These are phyloP conservation scores for Eclectus roratus DNA, from an alignment of 2,113 vertebrate genomes.

Conservation along the genomic window DNA sequence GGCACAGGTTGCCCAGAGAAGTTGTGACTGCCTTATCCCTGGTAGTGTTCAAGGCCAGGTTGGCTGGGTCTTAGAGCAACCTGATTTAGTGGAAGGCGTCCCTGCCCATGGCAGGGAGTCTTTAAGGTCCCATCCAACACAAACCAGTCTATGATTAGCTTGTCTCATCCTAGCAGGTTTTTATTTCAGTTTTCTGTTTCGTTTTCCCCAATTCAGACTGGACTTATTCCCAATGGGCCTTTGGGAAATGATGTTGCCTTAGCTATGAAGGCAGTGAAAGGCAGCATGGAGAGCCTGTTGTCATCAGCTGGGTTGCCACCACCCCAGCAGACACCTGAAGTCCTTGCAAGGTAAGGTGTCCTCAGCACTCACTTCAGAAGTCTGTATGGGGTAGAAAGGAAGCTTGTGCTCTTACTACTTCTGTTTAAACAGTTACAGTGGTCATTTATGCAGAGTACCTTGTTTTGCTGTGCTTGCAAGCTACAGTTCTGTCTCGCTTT, in stretches of 20 bases:
- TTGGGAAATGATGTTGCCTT: conserved; percentile 71
- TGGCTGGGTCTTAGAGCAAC: neutral
- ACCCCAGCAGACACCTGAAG: conserved; percentile 71
- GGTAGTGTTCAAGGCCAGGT: neutral
- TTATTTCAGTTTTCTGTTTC: neutral
- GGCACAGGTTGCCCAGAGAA: neutral
- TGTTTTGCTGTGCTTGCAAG: neutral
- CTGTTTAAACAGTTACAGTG: neutral
- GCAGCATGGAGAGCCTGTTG: conserved; percentile 43
- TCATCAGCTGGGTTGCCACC: conserved; percentile 53
- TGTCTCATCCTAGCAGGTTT: neutral
- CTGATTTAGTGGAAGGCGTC: neutral
- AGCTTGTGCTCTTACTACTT: neutral
- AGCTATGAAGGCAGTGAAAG: conserved; percentile 65
- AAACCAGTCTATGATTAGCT: neutral
- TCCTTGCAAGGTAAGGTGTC: conserved; percentile 77
- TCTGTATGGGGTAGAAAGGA: neutral
- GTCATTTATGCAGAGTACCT: neutral
- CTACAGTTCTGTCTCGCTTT: neutral
- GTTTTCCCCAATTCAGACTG: conserved; percentile 70
- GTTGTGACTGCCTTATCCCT: neutral
- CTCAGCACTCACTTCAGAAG: neutral
- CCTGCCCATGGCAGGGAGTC: neutral
- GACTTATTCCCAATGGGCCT: conserved; percentile 81
- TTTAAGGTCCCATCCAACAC: neutral